phyloP scores from a whole-genome alignment of 1,140 invertebrate genomes.

The Aphelinus atriplicis region DNA sequence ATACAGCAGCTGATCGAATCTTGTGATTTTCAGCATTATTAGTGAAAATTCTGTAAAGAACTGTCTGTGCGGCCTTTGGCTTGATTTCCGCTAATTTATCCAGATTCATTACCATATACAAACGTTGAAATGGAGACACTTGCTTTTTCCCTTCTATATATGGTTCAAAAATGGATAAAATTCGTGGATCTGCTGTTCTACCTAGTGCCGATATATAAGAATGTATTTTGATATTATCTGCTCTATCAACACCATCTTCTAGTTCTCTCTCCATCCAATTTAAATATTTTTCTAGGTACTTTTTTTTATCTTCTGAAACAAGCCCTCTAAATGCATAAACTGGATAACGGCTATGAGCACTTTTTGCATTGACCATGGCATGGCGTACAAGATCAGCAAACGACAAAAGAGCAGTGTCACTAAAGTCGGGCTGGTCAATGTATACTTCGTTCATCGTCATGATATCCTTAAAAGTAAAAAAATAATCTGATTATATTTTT shows the following conservation, averaged over 20 bases:
- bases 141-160: slow-evolving; percentile 72
- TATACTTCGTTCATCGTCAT: too few relatives aligned
- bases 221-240: slow-evolving; percentile 68
- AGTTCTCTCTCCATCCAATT: slow-evolving; percentile 69
- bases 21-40: slow-evolving; percentile 73
- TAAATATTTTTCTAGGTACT: slow-evolving; percentile 68
- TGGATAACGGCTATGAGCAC: slow-evolving; percentile 70
- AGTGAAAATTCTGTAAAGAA: slow-evolving; percentile 74
- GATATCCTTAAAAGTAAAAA: too few relatives aligned
- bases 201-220: slow-evolving; percentile 73
- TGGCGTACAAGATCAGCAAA: slow-evolving; percentile 70
- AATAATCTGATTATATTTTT: too few relatives aligned
- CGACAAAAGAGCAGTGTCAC: slow-evolving; percentile 67
- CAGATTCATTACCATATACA: slow-evolving; percentile 70
- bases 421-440: slow-evolving; percentile 49
- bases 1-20: slow-evolving; percentile 73
- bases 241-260: slow-evolving; percentile 63
- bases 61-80: slow-evolving; percentile 66
- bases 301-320: slow-evolving; percentile 61
- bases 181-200: slow-evolving; percentile 69
- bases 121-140: slow-evolving; percentile 70
- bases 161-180: slow-evolving; percentile 71
- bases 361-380: slow-evolving; percentile 68
- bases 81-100: slow-evolving; percentile 61
- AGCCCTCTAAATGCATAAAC: slow-evolving; percentile 71